These are phyloP conservation scores for Limnodromus scolopaceus DNA, from an alignment of 2,797 vertebrate species.

Conservation along the genomic window DNA sequence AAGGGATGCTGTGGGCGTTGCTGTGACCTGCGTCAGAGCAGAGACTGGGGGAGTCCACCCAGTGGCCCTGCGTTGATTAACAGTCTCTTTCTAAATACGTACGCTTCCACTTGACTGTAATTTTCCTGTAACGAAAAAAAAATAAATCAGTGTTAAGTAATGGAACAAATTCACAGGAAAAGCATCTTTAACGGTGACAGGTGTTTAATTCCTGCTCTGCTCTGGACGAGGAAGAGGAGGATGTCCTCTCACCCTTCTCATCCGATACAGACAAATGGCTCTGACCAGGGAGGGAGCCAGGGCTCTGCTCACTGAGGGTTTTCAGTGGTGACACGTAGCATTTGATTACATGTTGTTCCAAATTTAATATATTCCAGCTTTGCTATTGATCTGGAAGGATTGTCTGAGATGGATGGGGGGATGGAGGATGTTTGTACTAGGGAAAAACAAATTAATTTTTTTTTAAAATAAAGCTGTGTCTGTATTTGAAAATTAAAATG, in stretches of 20 bases:
- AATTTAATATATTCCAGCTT: not conserved
- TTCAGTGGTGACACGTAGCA: accelerated
- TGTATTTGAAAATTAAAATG: not conserved
- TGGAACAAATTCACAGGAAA: not conserved
- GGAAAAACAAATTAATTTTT: not conserved
- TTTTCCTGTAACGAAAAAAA: not conserved
- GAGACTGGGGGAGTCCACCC: not conserved
- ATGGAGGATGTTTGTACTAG: accelerated
- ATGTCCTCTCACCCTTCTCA: not conserved
- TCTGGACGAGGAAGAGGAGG: not conserved
- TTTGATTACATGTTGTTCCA: accelerated
- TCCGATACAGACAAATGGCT: not conserved
- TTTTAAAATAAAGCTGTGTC: accelerated
- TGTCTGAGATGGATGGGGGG: not conserved
- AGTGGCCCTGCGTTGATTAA: not conserved
- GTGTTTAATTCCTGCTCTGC: not conserved
- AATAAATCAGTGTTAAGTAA: not conserved
- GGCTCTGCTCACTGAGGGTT: accelerated
- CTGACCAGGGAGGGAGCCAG: not conserved
- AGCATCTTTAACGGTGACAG: not conserved
- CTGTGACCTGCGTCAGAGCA: not conserved
- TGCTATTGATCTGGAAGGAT: not conserved
- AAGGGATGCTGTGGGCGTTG: not conserved
- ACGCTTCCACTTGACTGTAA: accelerated
- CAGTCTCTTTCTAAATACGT: not conserved